These are phyloP conservation scores for Acropora tenuis DNA, from an alignment of 64 coral and sea anemone species.

Conservation along the genomic window DNA sequence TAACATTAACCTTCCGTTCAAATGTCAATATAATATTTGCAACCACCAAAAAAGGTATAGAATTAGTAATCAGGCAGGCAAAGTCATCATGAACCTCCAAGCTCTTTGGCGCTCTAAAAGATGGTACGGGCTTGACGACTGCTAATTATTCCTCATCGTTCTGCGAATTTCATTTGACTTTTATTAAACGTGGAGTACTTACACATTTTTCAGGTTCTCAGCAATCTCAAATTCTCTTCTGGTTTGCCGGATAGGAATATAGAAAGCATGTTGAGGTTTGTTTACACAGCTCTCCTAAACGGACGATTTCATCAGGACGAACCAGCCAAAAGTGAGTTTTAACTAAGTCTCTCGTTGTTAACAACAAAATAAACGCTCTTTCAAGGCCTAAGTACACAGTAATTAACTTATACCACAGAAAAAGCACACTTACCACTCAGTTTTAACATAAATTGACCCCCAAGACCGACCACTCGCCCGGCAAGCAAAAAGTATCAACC, in stretches of 20 bases:
- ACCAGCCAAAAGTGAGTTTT: background rate
- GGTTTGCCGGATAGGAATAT: background rate
- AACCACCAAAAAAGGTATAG: too few species aligned
- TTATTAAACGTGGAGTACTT: background rate
- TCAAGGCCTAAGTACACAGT: background rate
- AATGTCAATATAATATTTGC: too few species aligned
- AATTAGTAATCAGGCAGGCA: too few species aligned
- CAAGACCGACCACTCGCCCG: background rate
- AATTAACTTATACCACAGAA: slow-evolving; percentile 3
- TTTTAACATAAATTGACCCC: background rate
- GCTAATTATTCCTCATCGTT: background rate
- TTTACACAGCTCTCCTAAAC: background rate
- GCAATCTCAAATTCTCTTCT: background rate
- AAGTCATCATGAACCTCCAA: too few species aligned
- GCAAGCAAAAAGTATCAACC: background rate
- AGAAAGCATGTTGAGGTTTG: background rate
- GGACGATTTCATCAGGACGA: background rate
- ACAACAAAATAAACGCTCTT: background rate
- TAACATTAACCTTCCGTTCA: too few species aligned
- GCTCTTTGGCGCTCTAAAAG: too few species aligned
- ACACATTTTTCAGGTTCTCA: background rate
- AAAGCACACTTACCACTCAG: background rate
- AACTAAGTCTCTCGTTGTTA: background rate
- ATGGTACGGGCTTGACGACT: background rate
- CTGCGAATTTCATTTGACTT: too few species aligned